A percentile compares a stretch with the other conserved stretches of the same genome.
Evolutionary conservation across 2,113 vertebrate genomes (phyloP).

Genomic region (Seriola dumerili): DNA sequence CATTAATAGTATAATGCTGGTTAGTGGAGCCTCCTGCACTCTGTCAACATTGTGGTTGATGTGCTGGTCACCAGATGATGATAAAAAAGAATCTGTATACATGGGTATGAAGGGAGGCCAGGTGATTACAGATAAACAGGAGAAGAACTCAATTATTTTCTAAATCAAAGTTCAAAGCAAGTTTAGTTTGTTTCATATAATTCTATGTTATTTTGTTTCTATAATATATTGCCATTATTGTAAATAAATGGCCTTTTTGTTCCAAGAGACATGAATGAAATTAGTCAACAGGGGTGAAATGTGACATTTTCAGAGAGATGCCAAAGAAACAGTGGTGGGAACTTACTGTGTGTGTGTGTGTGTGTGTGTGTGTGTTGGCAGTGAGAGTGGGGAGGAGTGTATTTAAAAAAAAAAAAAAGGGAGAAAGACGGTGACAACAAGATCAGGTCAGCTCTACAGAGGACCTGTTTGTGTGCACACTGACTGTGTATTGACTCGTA

Average conservation of each 20-base stretch:
- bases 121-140: neutral
- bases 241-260: neutral
- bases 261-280: neutral
- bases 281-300: neutral
- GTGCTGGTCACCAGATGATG: slow-evolving; percentile 83
- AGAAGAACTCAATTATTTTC: neutral
- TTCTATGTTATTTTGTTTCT: neutral
- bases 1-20: slow-evolving; percentile 79
- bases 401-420: slow-evolving; percentile 48
- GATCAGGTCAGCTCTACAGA: slow-evolving; percentile 78
- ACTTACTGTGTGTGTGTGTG: neutral
- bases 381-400: neutral
- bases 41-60: slow-evolving; percentile 82
- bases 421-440: slow-evolving; percentile 43
- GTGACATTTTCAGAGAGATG: neutral
- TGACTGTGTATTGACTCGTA: neutral
- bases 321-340: neutral
- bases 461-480: slow-evolving; percentile 22
- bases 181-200: neutral
- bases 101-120: neutral
- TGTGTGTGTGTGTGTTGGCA: neutral
- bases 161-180: neutral
- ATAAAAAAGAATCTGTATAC: neutral
- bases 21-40: slow-evolving; percentile 78
- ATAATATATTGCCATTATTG: neutral